Evolutionary conservation across 2,113 vertebrate genomes (phyloP).

Genomic region (Osmerus mordax): DNA sequence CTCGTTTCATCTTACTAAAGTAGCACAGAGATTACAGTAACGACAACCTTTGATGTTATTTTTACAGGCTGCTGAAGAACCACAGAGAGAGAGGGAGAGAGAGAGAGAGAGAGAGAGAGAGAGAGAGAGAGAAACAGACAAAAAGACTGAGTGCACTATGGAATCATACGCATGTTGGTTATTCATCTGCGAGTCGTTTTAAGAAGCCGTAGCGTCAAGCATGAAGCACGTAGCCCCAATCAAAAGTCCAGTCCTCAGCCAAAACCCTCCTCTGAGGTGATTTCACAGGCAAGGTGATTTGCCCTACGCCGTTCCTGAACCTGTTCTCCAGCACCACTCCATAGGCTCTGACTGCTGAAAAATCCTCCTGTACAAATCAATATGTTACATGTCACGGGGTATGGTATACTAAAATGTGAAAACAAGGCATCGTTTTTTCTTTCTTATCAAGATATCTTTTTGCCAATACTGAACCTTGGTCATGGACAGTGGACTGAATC

Average conservation of each 20-base stretch:
- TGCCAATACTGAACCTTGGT: not conserved
- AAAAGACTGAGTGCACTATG: conserved; percentile 53
- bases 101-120: not conserved
- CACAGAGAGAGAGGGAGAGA: conserved; percentile 29
- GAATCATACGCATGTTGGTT: conserved; percentile 56
- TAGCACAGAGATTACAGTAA: conserved; percentile 43
- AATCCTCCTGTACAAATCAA: conserved; percentile 10
- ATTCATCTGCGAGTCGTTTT: conserved; percentile 53
- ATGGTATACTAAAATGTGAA: not conserved
- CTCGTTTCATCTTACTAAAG: conserved; percentile 43
- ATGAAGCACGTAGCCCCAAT: no score
- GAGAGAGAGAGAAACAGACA: conserved; percentile 28
- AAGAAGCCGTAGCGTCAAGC: no score
- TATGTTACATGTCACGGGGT: conserved; percentile 6
- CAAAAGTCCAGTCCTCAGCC: not conserved
- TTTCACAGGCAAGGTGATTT: conserved; percentile 4
- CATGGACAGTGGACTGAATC: conserved; percentile 15
- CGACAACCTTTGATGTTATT: conserved; percentile 50
- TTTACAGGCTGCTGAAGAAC: conserved; percentile 30
- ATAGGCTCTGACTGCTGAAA: not conserved
- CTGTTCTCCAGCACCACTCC: not conserved
- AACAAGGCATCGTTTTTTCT: conserved; percentile 24
- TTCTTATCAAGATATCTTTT: conserved; percentile 1
- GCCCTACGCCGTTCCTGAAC: conserved; percentile 6
- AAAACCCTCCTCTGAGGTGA: conserved; percentile 15